Evolutionary conservation across 1,140 invertebrate species (phyloP).

Genomic region (Diorhabda elongata): DNA sequence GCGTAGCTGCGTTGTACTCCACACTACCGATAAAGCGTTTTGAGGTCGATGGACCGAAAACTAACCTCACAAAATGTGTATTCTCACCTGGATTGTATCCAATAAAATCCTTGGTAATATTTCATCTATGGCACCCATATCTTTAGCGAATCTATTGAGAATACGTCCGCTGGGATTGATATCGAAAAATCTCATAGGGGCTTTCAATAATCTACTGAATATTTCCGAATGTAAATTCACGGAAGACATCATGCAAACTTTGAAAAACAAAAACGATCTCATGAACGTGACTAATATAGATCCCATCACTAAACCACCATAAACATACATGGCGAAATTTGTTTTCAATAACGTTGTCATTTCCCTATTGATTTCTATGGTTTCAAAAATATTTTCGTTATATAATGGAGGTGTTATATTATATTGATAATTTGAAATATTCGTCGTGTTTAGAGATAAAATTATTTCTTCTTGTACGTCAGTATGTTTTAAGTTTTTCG

Average conservation of each 20-base stretch:
- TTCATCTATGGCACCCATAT: constrained; percentile 79
- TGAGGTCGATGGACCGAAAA: too few relatives aligned
- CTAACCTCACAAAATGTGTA: too few relatives aligned
- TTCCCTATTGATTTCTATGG: too few relatives aligned
- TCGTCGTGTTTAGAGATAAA: constrained; percentile 56
- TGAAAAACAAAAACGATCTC: constrained; percentile 67
- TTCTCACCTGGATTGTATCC: constrained; percentile 60
- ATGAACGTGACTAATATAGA: constrained; percentile 46
- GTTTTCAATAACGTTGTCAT: constrained; percentile 26
- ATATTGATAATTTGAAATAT: constrained; percentile 50
- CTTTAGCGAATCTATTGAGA: constrained; percentile 75
- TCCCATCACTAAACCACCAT: constrained; percentile 42
- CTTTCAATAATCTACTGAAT: constrained; percentile 53
- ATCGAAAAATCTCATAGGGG: constrained; percentile 76
- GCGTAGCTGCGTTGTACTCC: too few relatives aligned
- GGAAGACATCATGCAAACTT: constrained; percentile 70
- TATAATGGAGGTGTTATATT: too few relatives aligned
- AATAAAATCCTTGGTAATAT: constrained; percentile 65
- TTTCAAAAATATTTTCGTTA: too few relatives aligned
- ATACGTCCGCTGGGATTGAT: constrained; percentile 72
- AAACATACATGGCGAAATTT: constrained; percentile 44
- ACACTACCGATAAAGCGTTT: too few relatives aligned
- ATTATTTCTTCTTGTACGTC: too few relatives aligned
- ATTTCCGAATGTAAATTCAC: constrained; percentile 75
- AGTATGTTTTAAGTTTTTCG: too few relatives aligned